Conservation (phyloP, 1,140 invertebrate genomes). For the Mactra quadrangularis region DNA sequence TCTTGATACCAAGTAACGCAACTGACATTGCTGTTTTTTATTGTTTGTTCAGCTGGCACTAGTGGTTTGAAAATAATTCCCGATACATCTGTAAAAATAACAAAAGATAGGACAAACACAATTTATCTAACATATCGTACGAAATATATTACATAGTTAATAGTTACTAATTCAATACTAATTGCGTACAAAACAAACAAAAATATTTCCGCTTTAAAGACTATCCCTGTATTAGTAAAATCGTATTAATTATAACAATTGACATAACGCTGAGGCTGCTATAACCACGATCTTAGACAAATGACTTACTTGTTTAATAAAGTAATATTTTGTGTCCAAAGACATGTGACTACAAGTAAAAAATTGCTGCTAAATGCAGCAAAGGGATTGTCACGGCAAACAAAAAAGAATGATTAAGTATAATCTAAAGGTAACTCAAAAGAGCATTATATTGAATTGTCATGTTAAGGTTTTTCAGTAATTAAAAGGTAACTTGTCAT, state of each 20-base stretch:
- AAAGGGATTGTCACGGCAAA: too few species aligned
- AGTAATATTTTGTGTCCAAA: too few species aligned
- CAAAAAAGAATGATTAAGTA: too few species aligned
- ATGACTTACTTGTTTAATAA: too few species aligned
- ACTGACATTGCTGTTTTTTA: background rate
- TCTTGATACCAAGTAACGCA: conserved; percentile 39
- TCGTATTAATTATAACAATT: background rate
- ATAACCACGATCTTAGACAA: too few species aligned
- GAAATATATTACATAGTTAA: background rate
- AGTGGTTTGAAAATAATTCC: background rate
- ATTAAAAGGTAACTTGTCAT: too few species aligned
- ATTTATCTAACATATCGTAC: background rate
- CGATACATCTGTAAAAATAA: background rate
- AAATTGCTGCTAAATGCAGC: too few species aligned
- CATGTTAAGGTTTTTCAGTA: too few species aligned
- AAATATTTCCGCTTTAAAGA: background rate
- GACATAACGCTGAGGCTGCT: too few species aligned
- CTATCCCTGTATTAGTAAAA: background rate
- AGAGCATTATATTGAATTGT: too few species aligned
- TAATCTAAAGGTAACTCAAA: too few species aligned
- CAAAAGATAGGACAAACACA: background rate
- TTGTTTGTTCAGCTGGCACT: background rate
- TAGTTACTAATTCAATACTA: background rate
- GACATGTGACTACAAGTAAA: too few species aligned
- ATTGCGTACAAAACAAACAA: background rate